Base-by-base conservation (phyloP, 2,888 invertebrate genomes). In the Leptogaster cylindrica region DNA sequence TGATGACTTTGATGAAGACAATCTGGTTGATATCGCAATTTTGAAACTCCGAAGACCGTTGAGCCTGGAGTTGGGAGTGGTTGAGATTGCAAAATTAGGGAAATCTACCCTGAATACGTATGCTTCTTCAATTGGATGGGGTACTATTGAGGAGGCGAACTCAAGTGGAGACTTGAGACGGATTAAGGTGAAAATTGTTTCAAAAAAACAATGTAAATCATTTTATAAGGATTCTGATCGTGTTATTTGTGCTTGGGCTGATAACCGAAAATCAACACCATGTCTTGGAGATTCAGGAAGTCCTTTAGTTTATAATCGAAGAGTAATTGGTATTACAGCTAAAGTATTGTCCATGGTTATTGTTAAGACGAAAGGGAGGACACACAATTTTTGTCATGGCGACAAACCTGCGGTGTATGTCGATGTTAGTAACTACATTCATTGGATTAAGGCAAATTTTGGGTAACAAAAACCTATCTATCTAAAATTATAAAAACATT, bases 171-270 rank as follows among this genome's bases (percentile, higher is more conserved):
- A 23, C 12, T 31, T 55, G 8, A 18, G 39, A 55, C 12, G 2
- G 6, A 23, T 23, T 20, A 31, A 10, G 3, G 6, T 55, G 31
- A 36, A 20, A 36, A 55, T 55, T 39, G 23, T 55, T 6, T 12
- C 8, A 2, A 36, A 36, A 39, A 18, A n/a, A 12, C n/a, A 12
- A 3, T 55, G 55, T 23, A 31, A 18, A 7, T 14, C 36, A 36
- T 36, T 10, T 12, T 55, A 12, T 55, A 23, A n/a, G n/a, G 12
- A 55, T 1, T 20, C 20, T 0, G 76, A 83, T 0, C 81, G 80
- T 0, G 87, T 88, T 84, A 76, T 87, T 0, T 88, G 88, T 73
- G 88, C 88, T 77, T 81, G 67, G 87, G 87, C 6, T 86, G 85
- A 39, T 79, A 82, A 71, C 84, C 84, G 74, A 82, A 83, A 1